Percentiles rank a stretch among this genome's conserved stretches.
These are phyloP conservation scores for Amphimedon queenslandica DNA, from an alignment of 37 sponge, comb jelly and placozoan genomes.

Conservation along the genomic window DNA sequence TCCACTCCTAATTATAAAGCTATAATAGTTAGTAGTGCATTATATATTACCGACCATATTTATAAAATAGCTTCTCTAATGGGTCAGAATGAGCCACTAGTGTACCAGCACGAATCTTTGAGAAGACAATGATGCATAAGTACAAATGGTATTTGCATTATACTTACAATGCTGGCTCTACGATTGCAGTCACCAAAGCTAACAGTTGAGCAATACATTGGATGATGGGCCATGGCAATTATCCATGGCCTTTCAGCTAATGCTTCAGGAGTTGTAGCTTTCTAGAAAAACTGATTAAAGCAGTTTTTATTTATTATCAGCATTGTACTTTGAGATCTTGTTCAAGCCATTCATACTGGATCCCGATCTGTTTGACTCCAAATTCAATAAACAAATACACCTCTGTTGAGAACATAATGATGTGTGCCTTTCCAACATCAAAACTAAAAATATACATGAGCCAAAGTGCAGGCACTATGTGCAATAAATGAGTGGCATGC, in stretches of 20 bases:
- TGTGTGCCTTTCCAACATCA: constrained; percentile 37
- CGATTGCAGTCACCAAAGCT: constrained; percentile 42
- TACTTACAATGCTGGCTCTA: constrained; percentile 21
- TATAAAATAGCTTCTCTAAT: constrained; percentile 39
- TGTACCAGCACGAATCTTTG: not conserved
- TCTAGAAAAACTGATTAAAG: not conserved
- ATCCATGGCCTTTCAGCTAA: constrained; percentile 43
- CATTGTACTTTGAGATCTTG: constrained; percentile 30
- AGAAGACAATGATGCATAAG: not conserved
- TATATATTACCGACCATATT: constrained; percentile 26
- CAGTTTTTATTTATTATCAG: not conserved
- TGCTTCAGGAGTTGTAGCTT: constrained; percentile 11
- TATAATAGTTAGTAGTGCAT: not conserved
- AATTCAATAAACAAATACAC: constrained; percentile 40
- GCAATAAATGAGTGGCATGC: no score
- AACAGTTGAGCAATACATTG: constrained; percentile 58
- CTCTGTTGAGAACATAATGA: constrained; percentile 59
- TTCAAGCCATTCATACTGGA: constrained; percentile 50
- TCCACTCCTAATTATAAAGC: constrained; percentile 25
- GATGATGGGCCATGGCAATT: constrained; percentile 51
- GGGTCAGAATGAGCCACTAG: not conserved
- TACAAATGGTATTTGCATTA: not conserved
- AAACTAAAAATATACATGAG: no score
- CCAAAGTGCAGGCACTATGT: no score
- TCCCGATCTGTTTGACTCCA: constrained; percentile 5